Evolutionary conservation across 2,113 vertebrate species (phyloP).

Genomic region (Trochalopteron elliotii): DNA sequence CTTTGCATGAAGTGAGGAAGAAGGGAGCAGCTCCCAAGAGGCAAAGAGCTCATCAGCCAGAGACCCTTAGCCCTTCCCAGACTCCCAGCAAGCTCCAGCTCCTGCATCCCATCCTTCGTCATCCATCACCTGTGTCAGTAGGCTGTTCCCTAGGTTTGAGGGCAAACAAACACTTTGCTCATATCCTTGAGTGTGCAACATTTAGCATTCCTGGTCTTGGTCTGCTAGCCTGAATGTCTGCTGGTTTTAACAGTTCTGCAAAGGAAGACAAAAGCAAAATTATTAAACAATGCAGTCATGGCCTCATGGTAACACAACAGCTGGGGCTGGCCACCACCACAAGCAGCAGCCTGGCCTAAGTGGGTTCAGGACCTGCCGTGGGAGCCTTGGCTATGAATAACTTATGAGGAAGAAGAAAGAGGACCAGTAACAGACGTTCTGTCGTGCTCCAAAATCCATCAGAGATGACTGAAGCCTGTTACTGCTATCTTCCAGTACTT

Average conservation of each 20-base stretch:
- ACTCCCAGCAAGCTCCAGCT: neutral
- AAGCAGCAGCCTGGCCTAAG: neutral
- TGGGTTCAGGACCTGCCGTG: rapidly evolving
- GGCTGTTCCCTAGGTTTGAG: neutral
- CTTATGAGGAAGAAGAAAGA: neutral
- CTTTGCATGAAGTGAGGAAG: neutral
- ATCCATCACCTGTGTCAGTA: neutral
- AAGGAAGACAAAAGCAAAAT: neutral
- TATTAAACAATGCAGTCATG: neutral
- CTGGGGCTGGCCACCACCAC: neutral
- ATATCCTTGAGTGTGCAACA: neutral
- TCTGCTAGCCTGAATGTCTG: neutral
- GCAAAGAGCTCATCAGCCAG: neutral
- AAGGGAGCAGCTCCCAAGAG: neutral
- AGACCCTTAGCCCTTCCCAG: neutral
- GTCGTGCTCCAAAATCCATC: neutral
- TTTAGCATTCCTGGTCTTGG: neutral
- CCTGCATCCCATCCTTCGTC: neutral
- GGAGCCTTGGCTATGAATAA: neutral
- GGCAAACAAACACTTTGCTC: neutral
- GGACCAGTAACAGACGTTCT: neutral
- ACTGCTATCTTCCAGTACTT: neutral
- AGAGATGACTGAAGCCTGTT: neutral
- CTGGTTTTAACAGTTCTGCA: neutral
- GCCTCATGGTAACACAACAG: neutral